Evolutionary conservation across 2,797 vertebrate species (phyloP).

Genomic region (Poecilia gillii): DNA sequence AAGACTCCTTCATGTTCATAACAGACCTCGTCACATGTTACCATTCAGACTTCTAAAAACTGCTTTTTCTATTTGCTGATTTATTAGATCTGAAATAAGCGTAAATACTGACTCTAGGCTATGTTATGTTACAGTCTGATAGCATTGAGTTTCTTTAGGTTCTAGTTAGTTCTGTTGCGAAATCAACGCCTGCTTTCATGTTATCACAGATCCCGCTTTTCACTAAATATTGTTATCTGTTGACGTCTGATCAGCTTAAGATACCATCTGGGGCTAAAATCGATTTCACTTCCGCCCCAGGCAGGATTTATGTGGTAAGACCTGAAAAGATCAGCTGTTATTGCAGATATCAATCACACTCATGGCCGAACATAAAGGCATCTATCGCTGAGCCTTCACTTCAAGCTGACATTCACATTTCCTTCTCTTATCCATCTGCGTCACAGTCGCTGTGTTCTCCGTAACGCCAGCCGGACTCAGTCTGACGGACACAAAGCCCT

Average conservation of each 20-base stretch:
- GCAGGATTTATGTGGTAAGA: not conserved
- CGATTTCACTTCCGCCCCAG: conserved; percentile 15
- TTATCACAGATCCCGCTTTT: conserved; percentile 10
- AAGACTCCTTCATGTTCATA: too few relatives aligned
- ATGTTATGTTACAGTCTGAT: not conserved
- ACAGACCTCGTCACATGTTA: too few relatives aligned
- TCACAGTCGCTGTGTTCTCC: conserved; percentile 43
- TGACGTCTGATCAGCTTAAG: conserved; percentile 12
- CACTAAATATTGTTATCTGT: not conserved
- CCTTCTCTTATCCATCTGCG: conserved; percentile 29
- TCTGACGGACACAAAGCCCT: conserved; percentile 21
- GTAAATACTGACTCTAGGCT: not conserved
- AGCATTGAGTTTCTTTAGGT: not conserved
- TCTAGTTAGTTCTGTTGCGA: not conserved
- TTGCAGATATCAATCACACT: not conserved
- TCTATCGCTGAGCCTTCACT: conserved; percentile 32
- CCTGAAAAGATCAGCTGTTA: conserved; percentile 10
- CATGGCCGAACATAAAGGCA: conserved; percentile 13
- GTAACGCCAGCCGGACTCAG: conserved; percentile 47
- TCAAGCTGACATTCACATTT: conserved; percentile 62
- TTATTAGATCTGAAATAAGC: not conserved
- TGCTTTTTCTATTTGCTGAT: not conserved
- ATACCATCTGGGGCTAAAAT: conserved; percentile 7
- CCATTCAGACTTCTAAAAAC: too few relatives aligned
- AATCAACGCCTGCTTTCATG: not conserved